Conservation (phyloP, 2,797 vertebrate genomes). For the Carduelis carduelis region DNA sequence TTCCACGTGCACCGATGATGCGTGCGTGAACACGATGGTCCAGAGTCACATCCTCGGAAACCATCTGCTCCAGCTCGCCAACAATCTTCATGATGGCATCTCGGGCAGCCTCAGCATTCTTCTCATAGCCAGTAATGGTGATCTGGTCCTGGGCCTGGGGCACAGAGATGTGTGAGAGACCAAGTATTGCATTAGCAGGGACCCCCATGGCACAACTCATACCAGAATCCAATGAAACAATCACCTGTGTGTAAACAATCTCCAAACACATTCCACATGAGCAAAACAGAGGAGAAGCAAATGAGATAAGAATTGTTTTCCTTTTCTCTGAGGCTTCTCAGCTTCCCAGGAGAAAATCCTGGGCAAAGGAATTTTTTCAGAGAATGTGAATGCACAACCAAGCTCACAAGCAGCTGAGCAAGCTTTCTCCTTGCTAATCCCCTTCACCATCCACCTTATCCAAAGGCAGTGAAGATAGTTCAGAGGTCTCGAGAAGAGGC, state of each 20-base stretch:
- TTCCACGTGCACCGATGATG: slow-evolving; percentile 94
- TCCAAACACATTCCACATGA: not conserved
- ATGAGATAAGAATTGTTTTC: too few relatives aligned
- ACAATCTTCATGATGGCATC: slow-evolving; percentile 94
- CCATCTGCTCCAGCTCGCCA: slow-evolving; percentile 94
- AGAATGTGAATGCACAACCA: not conserved
- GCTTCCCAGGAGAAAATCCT: not conserved
- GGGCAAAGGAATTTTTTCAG: not conserved
- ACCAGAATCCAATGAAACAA: not conserved
- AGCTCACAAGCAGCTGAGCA: not conserved
- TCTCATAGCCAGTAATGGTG: slow-evolving; percentile 96
- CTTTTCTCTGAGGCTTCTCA: not conserved
- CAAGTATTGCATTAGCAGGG: not conserved
- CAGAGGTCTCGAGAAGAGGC: not conserved
- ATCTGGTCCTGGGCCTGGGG: slow-evolving; percentile 89
- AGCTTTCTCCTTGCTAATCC: not conserved
- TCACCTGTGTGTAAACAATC: not conserved
- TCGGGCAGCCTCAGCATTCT: slow-evolving; percentile 90
- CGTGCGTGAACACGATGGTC: slow-evolving; percentile 96
- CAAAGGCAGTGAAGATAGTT: not conserved
- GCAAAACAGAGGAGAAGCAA: not conserved
- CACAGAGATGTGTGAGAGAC: not conserved
- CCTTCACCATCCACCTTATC: slow-evolving; percentile 57
- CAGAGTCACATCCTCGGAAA: slow-evolving; percentile 91
- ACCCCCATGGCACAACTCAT: not conserved